Evolutionary conservation across 2,888 invertebrate species (phyloP), one percentile per base, ranked within the genome.

Genomic region (Junonia oenone): DNA sequence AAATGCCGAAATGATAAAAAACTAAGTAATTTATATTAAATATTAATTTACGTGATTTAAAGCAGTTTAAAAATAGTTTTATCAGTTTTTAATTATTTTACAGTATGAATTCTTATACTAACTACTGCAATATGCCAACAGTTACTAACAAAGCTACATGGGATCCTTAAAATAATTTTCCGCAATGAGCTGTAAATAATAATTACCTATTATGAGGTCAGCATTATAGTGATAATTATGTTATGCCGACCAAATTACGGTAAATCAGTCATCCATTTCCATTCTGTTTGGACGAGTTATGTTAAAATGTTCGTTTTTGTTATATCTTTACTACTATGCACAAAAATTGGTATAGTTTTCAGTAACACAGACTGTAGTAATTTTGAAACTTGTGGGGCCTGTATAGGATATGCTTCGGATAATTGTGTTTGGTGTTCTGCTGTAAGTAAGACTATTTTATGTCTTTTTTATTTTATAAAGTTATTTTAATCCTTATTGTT

Each of bases 381-480:
- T 40, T 68, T 71, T 8, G 59, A 67, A 14, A 78, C 72, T 0
- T 83, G 84, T 56, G 75, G 78, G 3, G 68, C 65, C 0, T 86
- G 86, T 56, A 78, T 85, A 31, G 64, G 77, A 1, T 69, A 68
- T 57, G 63, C 65, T 1, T 9, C 50, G 1, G 72, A 75, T 5
- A 63, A 35, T 1, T 86, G 86, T 56, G 71, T 76, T 14, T 86
- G 86, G 86, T 86, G 86, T 62, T 58, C 70, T 1, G 63, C 73
- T 53, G 85, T 83, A 67, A 68, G 64, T 53, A 9, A 38, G 1
- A 8, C 13, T n/a, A 4, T 5, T 33, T 33, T 13, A 13, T 22
- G n/a, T n/a, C n/a, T n/a, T n/a, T n/a, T 29, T 5, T 29, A 29
- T 29, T 29, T 5, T 29, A 29, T 5, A 6, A 29, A 29, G 29